Conservation (phyloP, 2,888 invertebrate species). For the Lingula anatina region DNA sequence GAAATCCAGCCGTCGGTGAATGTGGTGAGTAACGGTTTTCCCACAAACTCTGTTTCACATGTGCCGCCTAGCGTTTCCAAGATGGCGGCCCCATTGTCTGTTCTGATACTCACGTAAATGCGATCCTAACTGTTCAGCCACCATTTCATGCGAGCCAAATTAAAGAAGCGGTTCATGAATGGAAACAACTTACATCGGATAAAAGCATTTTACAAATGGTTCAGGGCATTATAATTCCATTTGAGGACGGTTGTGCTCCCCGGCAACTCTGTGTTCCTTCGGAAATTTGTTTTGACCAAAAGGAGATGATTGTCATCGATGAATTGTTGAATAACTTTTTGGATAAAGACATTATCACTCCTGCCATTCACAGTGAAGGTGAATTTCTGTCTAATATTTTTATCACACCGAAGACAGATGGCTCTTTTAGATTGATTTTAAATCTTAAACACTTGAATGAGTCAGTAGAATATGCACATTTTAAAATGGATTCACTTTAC, state of each 20-base stretch:
- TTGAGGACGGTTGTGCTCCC: neutral
- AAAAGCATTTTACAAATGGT: neutral
- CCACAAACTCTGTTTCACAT: too few relatives aligned
- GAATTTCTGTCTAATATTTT: conserved; percentile 14
- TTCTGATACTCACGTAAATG: too few relatives aligned
- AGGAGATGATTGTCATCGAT: neutral
- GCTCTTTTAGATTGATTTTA: conserved; percentile 12
- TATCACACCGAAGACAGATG: conserved; percentile 11
- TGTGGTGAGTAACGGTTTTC: too few relatives aligned
- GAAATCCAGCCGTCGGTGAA: too few relatives aligned
- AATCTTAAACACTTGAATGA: conserved; percentile 11
- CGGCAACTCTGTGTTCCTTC: neutral
- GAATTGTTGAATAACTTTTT: neutral
- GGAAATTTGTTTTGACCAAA: neutral
- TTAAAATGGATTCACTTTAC: conserved; percentile 18
- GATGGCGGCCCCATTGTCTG: too few relatives aligned
- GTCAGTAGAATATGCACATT: conserved; percentile 14
- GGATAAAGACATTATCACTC: neutral
- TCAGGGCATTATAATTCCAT: neutral
- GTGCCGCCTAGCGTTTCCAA: too few relatives aligned
- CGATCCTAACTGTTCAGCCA: too few relatives aligned
- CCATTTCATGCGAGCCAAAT: too few relatives aligned
- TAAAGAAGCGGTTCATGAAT: neutral
- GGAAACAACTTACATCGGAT: neutral
- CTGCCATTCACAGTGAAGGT: neutral